phyloP scores from a whole-genome alignment of 1,140 invertebrate genomes.

The Drosophila ficusphila region DNA sequence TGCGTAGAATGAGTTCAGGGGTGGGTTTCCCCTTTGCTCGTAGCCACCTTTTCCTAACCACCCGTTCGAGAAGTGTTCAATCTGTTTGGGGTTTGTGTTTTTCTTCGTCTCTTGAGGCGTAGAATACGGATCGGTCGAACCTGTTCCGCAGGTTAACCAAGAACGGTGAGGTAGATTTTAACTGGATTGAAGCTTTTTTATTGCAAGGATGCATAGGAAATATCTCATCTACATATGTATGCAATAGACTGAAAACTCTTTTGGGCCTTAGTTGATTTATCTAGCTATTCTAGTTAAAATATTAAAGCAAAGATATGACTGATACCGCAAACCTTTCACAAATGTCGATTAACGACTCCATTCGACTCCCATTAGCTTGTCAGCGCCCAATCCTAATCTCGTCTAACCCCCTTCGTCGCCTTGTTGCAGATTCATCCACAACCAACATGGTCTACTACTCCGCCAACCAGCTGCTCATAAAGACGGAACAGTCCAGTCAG shows the following conservation, averaged over 20 bases:
- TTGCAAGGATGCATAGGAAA: too few relatives aligned
- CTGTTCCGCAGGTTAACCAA: constrained; percentile 12
- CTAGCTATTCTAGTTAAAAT: too few relatives aligned
- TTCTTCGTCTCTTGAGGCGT: not conserved
- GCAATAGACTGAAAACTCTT: too few relatives aligned
- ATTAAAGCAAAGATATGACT: too few relatives aligned
- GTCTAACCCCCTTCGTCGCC: not conserved
- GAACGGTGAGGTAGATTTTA: not conserved
- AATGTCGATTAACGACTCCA: too few relatives aligned
- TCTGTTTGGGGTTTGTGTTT: constrained; percentile 5
- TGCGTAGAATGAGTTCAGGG: constrained; percentile 52
- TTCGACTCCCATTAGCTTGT: too few relatives aligned
- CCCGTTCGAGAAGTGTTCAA: constrained; percentile 16
- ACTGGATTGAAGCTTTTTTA: too few relatives aligned
- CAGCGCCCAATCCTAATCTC: too few relatives aligned
- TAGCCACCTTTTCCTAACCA: constrained; percentile 52
- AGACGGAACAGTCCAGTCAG: constrained; percentile 78
- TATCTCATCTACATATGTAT: too few relatives aligned
- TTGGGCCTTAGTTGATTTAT: too few relatives aligned
- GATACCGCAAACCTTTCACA: too few relatives aligned
- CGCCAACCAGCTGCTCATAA: constrained; percentile 80
- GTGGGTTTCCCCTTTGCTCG: constrained; percentile 49
- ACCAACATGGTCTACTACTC: constrained; percentile 83
- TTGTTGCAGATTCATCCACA: constrained; percentile 63
- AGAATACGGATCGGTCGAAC: constrained; percentile 10